Evolutionary conservation across 2,888 invertebrate genomes (phyloP), one percentile per base, ranked within the genome.

Genomic region (Tetrapedia diversipes): DNA sequence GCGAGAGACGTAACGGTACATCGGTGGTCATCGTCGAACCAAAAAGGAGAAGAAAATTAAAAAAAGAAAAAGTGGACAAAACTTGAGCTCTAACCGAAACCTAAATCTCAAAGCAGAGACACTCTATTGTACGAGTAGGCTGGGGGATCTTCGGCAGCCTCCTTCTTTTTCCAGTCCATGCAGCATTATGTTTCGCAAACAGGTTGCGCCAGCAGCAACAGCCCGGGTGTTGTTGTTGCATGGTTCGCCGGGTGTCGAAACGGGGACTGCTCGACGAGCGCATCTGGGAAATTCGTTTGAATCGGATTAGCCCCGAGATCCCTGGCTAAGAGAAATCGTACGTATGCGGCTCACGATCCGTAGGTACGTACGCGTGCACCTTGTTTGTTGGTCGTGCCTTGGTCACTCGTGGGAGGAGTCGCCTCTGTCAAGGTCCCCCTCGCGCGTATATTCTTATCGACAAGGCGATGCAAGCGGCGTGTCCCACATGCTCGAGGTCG

Each of bases 341-440:
- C 29, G 29, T 59, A 77, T 68, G 71, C 78, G 39, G 19, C 47
- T 39, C 78, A 78, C 77, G 71, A 10, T 11, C 34, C 41, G 32
- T 4, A 37, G 22, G 6, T 34, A 34, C 4, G 22, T 47, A 24
- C 22, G 27, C 49, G 49, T 34, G 14, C 61, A 63, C 63, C 49
- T 64, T 49, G 37, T 27, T 29, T n/a, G n/a, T n/a, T n/a, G n/a
- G 34, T 51, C 69, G 70, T 69, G 63, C 70, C 78, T 72, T 66
- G 66, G 65, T 54, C 77, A 53, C 53, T 80, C 77, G 84, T 83
- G 78, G 81, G 79, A 82, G 82, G 77, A 77, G 74, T 60, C 77
- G 71, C 70, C 80, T 86, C 76, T 85, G 83, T 83, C 86, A 86
- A 85, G 86, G 86, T 77, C 75, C 45, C 19, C 29, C 22, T n/a